phyloP scores from a whole-genome alignment of 2,797 vertebrate species.

The Odontamblyopus rebecca region DNA sequence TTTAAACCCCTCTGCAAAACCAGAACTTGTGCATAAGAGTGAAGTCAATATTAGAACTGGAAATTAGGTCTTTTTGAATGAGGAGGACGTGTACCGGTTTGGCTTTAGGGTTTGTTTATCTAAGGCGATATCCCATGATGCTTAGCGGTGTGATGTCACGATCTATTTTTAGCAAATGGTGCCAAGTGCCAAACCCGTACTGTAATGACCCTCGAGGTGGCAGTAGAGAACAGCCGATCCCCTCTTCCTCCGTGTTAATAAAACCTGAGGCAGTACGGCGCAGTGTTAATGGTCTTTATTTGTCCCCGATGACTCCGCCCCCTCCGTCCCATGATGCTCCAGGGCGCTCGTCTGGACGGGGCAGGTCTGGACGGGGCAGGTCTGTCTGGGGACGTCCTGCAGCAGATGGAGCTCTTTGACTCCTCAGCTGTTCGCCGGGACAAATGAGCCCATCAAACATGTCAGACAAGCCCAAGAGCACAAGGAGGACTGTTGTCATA shows the following conservation, averaged over 20 bases:
- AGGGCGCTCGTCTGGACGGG: constrained; percentile 19
- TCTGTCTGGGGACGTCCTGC: constrained; percentile 50
- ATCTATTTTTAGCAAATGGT: no score
- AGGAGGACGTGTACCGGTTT: no score
- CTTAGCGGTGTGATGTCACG: no score
- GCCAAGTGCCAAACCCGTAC: not conserved
- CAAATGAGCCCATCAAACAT: constrained; percentile 16
- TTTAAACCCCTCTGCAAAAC: no score
- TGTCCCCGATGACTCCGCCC: constrained; percentile 56
- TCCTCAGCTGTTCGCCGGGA: constrained; percentile 56
- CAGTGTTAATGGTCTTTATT: constrained; percentile 39
- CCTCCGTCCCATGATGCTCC: constrained; percentile 42
- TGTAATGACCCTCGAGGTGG: not conserved
- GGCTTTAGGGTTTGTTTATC: no score
- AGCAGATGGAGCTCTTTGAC: constrained; percentile 72
- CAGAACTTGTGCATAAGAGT: no score
- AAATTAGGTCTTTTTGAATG: no score
- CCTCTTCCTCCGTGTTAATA: not conserved
- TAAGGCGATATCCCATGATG: no score
- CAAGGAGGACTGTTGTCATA: not conserved
- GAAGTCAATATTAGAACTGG: no score
- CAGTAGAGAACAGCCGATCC: not conserved
- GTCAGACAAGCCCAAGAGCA: constrained; percentile 69
- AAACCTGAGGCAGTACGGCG: constrained; percentile 21
- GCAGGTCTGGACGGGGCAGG: constrained; percentile 24